Base-by-base conservation (phyloP, 2,113 vertebrate species). In the Tachycineta bicolor region DNA sequence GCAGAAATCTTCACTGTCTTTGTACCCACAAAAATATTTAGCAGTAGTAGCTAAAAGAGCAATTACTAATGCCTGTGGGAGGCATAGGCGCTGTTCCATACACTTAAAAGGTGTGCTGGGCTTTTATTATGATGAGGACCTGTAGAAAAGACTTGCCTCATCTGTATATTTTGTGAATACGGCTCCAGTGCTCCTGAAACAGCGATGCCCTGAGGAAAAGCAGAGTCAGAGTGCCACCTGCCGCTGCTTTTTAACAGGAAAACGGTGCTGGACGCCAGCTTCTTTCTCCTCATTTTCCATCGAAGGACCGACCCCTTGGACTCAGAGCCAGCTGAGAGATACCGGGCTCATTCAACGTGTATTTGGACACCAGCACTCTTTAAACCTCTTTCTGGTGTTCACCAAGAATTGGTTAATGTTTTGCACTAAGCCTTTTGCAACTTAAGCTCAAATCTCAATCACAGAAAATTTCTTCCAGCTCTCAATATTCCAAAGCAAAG, bases 191-290 rank as follows among this genome's bases (percentile, higher is more conserved):
- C 8, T 37, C 43, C 68, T 22, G 24, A 47, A 68, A 56, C 69
- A 49, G 34, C 10, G 9, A 44, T 0, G 15, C 37, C 11, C 14
- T 3, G 26, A 63, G n/a, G n/a, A 81, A 90, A 55, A 52, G 18
- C 85, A 81, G 90, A 70, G 21, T 55, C 65, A 64, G 86, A 75
- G 94, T 49, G 90, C 88, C 96, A 78, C 67, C 96, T 97, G 60
- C 71, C 49, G 92, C 28, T 80, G 7, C 6, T 33, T 43, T 14
- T 75, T 26, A 47, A 34, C 16, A 31, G n/a, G 41, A 58, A 34
- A 18, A 41, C 24, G 4, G 14, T 3, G 43, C 56, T 43, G 55
- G 56, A 29, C 5, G 26, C 12, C 14, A 4, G 6, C 6, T 47
- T 29, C 9, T 80, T 21, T 21, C 62, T 71, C 34, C 31, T n/a